phyloP scores from a whole-genome alignment of 1,140 invertebrate genomes.

The Eubasilissa regina region DNA sequence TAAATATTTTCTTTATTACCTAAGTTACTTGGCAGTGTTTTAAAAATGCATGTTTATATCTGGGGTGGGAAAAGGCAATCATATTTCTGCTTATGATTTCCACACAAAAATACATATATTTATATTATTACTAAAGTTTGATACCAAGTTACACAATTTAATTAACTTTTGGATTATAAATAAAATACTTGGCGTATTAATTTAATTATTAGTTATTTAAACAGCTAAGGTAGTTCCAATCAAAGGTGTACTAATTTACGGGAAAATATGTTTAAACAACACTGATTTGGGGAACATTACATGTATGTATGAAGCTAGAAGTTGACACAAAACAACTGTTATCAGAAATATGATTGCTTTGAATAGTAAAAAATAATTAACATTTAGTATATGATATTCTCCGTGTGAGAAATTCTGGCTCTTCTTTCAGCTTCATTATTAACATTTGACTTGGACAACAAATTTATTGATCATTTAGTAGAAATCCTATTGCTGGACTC shows the following conservation, averaged over 20 bases:
- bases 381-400: background rate
- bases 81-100: constrained; percentile 2
- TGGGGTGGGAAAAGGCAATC: constrained; percentile 13
- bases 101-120: background rate
- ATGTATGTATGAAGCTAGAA: too few relatives aligned
- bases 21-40: constrained; percentile 38
- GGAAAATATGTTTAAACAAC: too few relatives aligned
- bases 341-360: constrained; percentile 16
- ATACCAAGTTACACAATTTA: too few relatives aligned
- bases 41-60: background rate
- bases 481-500: constrained; percentile 39
- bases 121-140: too few relatives aligned
- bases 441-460: constrained; percentile 8
- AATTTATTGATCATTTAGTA: constrained; percentile 23
- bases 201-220: too few relatives aligned
- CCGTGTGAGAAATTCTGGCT: background rate
- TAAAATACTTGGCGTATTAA: too few relatives aligned
- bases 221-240: too few relatives aligned
- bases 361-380: background rate
- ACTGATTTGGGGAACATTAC: too few relatives aligned
- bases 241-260: too few relatives aligned
- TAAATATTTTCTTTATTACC: constrained; percentile 33
- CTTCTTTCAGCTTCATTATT: constrained; percentile 45
- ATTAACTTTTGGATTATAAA: too few relatives aligned
- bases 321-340: too few relatives aligned